Conservation (phyloP, 2,797 vertebrate genomes). For the Liparis tanakae region DNA sequence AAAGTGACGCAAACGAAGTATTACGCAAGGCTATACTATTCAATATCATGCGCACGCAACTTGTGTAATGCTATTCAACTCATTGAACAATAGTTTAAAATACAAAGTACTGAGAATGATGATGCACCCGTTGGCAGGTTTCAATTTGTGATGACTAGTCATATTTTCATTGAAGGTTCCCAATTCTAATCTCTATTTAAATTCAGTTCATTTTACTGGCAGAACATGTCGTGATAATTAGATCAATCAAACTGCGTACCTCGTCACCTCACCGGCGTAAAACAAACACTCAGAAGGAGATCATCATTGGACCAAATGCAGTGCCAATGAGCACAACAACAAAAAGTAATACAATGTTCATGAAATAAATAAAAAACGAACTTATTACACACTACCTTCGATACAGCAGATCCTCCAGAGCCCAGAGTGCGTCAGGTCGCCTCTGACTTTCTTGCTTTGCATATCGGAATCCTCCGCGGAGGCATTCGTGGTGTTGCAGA, state of each 20-base stretch:
- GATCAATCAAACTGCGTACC: background rate
- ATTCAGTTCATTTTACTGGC: background rate
- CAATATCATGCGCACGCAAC: background rate
- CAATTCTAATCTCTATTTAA: background rate
- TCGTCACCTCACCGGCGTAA: background rate
- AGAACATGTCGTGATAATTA: background rate
- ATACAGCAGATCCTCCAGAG: constrained; percentile 96
- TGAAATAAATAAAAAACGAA: background rate
- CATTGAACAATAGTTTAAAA: background rate
- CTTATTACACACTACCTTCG: constrained; percentile 83
- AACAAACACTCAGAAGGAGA: background rate
- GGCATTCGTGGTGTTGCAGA: constrained; percentile 93
- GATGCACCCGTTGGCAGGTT: background rate
- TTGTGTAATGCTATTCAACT: background rate
- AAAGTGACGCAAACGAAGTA: background rate
- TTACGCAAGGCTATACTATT: constrained; percentile 26
- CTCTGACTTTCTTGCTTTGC: constrained; percentile 85
- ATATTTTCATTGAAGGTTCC: background rate
- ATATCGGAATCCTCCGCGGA: constrained; percentile 86
- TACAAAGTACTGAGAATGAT: background rate
- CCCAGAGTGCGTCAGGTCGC: constrained; percentile 93
- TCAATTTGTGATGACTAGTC: background rate
- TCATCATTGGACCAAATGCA: background rate
- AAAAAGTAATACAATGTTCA: constrained; percentile 34
- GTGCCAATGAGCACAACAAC: background rate